phyloP scores from a whole-genome alignment of 2,888 invertebrate genomes.

The Rugalucina vietnamica region DNA sequence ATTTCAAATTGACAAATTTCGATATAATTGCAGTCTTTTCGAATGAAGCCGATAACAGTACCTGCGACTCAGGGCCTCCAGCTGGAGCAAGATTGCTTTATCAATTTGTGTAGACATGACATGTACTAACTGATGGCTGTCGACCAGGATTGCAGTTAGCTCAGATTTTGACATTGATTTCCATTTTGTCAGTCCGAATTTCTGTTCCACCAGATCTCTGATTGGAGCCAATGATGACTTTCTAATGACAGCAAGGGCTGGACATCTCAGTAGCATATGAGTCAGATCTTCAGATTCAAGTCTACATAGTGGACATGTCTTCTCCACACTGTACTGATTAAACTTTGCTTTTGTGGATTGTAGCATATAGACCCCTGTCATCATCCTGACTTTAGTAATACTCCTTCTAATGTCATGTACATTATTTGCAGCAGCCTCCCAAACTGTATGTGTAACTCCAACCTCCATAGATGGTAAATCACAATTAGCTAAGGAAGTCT shows the following conservation, averaged over 20 bases:
- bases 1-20: not conserved
- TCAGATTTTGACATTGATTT: not conserved
- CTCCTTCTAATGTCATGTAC: not conserved
- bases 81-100: not conserved
- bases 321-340: not conserved
- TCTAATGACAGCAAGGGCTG: not conserved
- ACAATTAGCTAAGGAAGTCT: not conserved
- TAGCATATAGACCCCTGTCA: not conserved
- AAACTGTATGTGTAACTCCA: not conserved
- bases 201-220: not conserved
- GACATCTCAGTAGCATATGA: conserved; percentile 1
- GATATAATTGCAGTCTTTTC: not conserved
- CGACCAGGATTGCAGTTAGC: not conserved
- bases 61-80: conserved; percentile 1
- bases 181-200: not conserved
- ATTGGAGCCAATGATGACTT: not conserved
- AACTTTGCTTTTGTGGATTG: not conserved
- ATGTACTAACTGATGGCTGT: not conserved
- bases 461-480: not conserved
- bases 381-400: not conserved
- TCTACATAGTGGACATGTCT: not conserved
- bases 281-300: not conserved
- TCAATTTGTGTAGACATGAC: not conserved
- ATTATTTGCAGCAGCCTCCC: not conserved
- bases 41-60: not conserved